These are phyloP conservation scores for Drosophila leontia DNA, from an alignment of 1,140 invertebrate genomes.

Conservation along the genomic window DNA sequence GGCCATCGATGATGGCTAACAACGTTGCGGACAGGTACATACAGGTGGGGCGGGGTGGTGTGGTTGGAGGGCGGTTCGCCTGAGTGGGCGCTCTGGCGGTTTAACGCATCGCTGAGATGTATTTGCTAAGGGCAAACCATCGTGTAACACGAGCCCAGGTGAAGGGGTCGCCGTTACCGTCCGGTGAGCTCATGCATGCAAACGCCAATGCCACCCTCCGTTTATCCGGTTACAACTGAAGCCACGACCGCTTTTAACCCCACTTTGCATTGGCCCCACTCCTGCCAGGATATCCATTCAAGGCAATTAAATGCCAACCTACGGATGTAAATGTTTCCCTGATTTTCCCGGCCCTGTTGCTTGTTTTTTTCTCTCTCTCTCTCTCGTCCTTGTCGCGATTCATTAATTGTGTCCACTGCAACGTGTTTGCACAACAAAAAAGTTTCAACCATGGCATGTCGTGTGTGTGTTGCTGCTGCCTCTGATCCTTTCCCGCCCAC, in stretches of 20 bases:
- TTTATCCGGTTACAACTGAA: slow-evolving; percentile 35
- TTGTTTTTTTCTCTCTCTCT: neutral
- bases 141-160: slow-evolving; percentile 27
- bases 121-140: slow-evolving; percentile 38
- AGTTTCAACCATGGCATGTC: slow-evolving; percentile 7
- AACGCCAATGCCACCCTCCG: slow-evolving; percentile 3
- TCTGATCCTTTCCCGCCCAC: slow-evolving; percentile 7
- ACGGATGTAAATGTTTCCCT: slow-evolving; percentile 14
- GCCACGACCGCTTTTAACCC: slow-evolving; percentile 17
- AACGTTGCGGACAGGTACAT: slow-evolving; percentile 2
- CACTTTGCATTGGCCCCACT: neutral
- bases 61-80: neutral
- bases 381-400: slow-evolving; percentile 8
- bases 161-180: slow-evolving; percentile 9
- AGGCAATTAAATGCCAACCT: slow-evolving; percentile 38
- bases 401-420: slow-evolving; percentile 40
- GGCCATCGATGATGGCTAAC: slow-evolving; percentile 25
- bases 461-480: slow-evolving; percentile 4
- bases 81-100: slow-evolving; percentile 21
- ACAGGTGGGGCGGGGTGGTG: neutral
- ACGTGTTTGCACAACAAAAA: slow-evolving; percentile 12
- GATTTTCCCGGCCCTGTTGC: slow-evolving; percentile 14
- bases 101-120: slow-evolving; percentile 38
- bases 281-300: slow-evolving; percentile 13
- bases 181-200: slow-evolving; percentile 27